Conservation (phyloP, 2,113 vertebrate species). For the Seriola rivoliana region DNA sequence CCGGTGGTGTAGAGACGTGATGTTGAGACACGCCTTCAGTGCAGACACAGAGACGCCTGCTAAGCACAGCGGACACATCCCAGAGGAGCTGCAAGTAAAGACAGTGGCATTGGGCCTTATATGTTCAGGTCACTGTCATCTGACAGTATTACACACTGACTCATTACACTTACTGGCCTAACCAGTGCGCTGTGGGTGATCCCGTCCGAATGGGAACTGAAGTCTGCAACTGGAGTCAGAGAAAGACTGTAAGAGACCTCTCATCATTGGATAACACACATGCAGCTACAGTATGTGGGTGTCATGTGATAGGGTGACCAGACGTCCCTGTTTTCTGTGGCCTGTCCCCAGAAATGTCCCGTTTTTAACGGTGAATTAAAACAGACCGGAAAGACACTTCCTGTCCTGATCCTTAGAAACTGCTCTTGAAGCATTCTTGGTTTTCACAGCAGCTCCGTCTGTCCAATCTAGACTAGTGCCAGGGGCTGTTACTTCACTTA, state of each 20-base stretch:
- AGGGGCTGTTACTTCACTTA: too few relatives aligned
- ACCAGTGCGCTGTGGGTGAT: background rate
- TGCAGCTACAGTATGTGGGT: background rate
- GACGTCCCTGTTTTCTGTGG: too few relatives aligned
- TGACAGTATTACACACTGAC: background rate
- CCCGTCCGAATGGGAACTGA: background rate
- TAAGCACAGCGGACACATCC: background rate
- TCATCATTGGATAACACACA: background rate
- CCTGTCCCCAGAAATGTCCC: too few relatives aligned
- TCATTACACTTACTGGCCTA: conserved; percentile 11
- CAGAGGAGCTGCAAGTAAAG: background rate
- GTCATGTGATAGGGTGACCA: too few relatives aligned
- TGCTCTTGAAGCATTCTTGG: too few relatives aligned
- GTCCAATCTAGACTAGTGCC: too few relatives aligned
- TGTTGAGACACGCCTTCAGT: conserved; percentile 17
- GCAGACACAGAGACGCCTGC: background rate
- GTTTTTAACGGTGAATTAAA: too few relatives aligned
- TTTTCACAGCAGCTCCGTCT: too few relatives aligned
- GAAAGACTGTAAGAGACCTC: background rate
- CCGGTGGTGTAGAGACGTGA: background rate
- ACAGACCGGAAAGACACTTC: too few relatives aligned
- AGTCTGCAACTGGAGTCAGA: background rate
- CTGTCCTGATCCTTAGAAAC: too few relatives aligned
- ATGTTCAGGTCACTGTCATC: background rate
- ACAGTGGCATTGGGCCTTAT: background rate